A percentile compares a stretch with the other conserved stretches of the same genome.
Evolutionary conservation across 1,140 invertebrate genomes (phyloP).

Genomic region (Chymomyza costata): DNA sequence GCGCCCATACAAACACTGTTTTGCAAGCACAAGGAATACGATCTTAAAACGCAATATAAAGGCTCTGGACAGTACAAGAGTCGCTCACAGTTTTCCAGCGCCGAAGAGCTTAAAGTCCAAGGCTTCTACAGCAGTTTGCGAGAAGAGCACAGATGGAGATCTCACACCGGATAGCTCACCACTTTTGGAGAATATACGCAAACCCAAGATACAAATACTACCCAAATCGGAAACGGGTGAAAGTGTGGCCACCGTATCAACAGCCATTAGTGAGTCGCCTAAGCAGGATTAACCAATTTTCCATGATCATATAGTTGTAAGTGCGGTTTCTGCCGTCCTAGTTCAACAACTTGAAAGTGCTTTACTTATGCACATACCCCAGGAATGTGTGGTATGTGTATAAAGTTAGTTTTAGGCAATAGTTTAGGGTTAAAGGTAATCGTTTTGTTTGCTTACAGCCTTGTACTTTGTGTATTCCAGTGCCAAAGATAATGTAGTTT

Average conservation of each 20-base stretch:
- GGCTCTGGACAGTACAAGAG: constrained; percentile 46
- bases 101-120: constrained; percentile 59
- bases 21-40: constrained; percentile 37
- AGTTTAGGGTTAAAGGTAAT: too few relatives aligned
- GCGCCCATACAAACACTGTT: constrained; percentile 38
- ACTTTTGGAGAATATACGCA: constrained; percentile 25
- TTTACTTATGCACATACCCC: too few relatives aligned
- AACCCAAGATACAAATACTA: constrained; percentile 16
- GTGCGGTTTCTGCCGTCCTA: constrained; percentile 61
- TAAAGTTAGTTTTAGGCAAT: not conserved
- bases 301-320: too few relatives aligned
- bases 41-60: constrained; percentile 46
- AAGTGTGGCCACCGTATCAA: constrained; percentile 45
- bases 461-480: too few relatives aligned
- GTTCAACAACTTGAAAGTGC: too few relatives aligned
- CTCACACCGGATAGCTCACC: constrained; percentile 49
- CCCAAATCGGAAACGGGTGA: constrained; percentile 51
- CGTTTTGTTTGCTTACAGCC: too few relatives aligned
- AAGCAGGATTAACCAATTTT: constrained; percentile 28
- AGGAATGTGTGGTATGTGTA: constrained; percentile 31
- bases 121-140: constrained; percentile 35
- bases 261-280: constrained; percentile 30
- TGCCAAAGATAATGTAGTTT: too few relatives aligned
- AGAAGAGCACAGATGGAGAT: constrained; percentile 27
- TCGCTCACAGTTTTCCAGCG: constrained; percentile 49